These are phyloP conservation scores for Diplodus puntazzo DNA, from an alignment of 2,797 vertebrate species.

Conservation along the genomic window DNA sequence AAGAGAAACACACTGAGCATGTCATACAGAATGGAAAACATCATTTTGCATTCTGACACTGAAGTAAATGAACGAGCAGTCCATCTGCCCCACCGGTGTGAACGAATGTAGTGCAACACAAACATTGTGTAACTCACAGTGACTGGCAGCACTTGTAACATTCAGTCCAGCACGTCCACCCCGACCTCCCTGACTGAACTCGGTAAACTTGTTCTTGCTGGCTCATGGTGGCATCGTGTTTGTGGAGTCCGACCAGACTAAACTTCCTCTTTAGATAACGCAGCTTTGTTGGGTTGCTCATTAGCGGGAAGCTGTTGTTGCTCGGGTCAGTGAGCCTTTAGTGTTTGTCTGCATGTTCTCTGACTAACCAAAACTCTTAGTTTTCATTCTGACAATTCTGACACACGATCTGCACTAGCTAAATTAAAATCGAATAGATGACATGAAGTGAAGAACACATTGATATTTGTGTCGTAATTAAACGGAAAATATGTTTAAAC, in stretches of 20 bases:
- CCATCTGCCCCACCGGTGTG: neutral
- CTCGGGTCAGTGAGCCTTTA: neutral
- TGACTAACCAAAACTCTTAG: neutral
- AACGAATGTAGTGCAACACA: neutral
- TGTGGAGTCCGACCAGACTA: constrained; percentile 12
- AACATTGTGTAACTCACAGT: no score
- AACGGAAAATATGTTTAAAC: neutral
- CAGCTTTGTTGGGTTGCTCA: constrained; percentile 24
- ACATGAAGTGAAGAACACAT: neutral
- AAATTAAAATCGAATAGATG: no score
- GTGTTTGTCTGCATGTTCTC: neutral
- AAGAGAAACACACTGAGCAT: neutral
- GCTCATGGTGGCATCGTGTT: constrained; percentile 4
- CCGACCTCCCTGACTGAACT: neutral
- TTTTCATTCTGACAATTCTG: neutral
- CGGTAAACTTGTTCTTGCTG: neutral
- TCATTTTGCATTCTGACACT: neutral
- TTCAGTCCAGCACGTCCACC: neutral
- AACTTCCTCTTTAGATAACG: constrained; percentile 34
- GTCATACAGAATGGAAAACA: neutral
- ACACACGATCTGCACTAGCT: neutral
- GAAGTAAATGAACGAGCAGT: neutral
- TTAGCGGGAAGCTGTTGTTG: constrained; percentile 13
- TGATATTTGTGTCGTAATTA: neutral
- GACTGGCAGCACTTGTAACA: neutral